Conservation (phyloP, 2,113 vertebrate genomes). For the Microtus pennsylvanicus region DNA sequence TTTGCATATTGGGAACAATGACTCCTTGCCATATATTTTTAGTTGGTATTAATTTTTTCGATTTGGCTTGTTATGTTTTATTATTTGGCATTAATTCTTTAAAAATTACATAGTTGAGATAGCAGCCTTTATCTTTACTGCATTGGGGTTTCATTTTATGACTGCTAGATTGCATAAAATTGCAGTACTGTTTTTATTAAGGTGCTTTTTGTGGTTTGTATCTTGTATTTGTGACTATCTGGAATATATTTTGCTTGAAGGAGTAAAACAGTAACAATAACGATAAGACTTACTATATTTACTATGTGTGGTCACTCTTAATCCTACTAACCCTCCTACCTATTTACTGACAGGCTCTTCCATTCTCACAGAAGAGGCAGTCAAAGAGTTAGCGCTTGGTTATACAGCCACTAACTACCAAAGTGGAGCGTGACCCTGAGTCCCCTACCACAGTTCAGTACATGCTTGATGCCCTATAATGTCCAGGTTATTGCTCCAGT, state of each 20-base stretch:
- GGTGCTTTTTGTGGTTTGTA: neutral
- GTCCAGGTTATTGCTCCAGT: neutral
- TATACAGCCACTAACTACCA: neutral
- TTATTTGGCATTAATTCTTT: neutral
- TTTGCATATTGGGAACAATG: neutral
- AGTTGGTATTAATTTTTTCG: neutral
- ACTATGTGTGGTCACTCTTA: neutral
- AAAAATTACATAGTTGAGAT: neutral
- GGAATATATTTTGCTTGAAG: slow-evolving; percentile 30
- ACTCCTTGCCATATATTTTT: neutral
- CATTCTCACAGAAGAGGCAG: slow-evolving; percentile 4
- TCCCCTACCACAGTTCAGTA: neutral
- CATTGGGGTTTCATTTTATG: neutral
- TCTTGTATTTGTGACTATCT: neutral
- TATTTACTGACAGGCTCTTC: neutral
- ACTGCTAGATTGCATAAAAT: neutral
- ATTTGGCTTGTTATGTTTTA: too few relatives aligned
- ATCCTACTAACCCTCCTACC: neutral
- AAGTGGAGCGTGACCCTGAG: neutral
- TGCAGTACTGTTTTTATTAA: neutral
- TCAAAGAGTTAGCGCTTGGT: neutral
- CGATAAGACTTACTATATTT: neutral
- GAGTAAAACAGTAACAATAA: neutral
- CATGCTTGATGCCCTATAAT: neutral
- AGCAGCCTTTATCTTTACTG: neutral